A percentile compares a stretch with the other conserved stretches of the same genome.
phyloP scores from a whole-genome alignment of 1,140 invertebrate genomes.

The Nomia melanderi region DNA sequence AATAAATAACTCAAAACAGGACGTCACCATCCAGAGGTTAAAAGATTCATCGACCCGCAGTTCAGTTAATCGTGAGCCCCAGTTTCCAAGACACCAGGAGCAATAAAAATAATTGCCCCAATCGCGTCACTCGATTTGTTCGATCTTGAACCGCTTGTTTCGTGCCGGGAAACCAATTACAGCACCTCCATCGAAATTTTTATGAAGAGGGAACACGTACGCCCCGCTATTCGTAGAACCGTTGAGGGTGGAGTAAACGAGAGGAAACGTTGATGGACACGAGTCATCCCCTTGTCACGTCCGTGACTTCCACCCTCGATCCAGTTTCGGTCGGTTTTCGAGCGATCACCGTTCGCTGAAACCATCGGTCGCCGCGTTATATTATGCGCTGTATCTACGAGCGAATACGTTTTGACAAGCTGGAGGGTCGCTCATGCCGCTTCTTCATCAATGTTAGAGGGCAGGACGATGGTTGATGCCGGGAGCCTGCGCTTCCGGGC shows the following conservation, averaged over 20 bases:
- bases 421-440: neutral
- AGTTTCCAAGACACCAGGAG: too few relatives aligned
- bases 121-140: too few relatives aligned
- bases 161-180: slow-evolving; percentile 55
- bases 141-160: slow-evolving; percentile 14
- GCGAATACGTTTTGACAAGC: slow-evolving; percentile 56
- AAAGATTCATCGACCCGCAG: too few relatives aligned
- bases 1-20: too few relatives aligned
- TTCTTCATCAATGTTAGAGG: too few relatives aligned
- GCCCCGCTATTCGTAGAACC: too few relatives aligned
- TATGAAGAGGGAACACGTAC: slow-evolving; percentile 38
- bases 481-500: slow-evolving; percentile 24
- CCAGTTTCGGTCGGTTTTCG: slow-evolving; percentile 28
- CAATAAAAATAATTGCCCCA: too few relatives aligned
- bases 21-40: too few relatives aligned
- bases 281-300: neutral
- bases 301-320: slow-evolving; percentile 23
- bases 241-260: neutral
- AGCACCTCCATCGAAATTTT: slow-evolving; percentile 46
- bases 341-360: slow-evolving; percentile 33
- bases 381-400: slow-evolving; percentile 41
- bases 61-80: too few relatives aligned
- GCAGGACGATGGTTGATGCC: too few relatives aligned
- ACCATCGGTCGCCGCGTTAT: slow-evolving; percentile 43
- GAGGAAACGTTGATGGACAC: slow-evolving; percentile 50